Evolutionary conservation across 2,113 vertebrate genomes (phyloP).

Genomic region (Cromileptes altivelis): DNA sequence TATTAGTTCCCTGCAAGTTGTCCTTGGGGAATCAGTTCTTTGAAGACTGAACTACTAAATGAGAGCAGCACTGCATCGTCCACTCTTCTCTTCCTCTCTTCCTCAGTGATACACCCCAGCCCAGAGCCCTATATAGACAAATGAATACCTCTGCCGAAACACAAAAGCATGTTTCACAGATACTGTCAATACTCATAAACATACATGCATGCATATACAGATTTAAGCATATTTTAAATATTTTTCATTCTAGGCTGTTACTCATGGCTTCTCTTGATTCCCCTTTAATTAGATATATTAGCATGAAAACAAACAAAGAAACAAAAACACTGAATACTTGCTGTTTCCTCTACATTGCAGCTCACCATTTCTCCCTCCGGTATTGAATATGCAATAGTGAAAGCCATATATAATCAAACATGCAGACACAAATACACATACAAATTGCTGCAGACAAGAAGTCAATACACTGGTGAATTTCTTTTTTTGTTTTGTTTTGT

Average conservation of each 20-base stretch:
- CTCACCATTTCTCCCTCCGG: background rate
- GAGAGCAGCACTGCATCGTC: constrained; percentile 19
- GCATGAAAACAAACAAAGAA: background rate
- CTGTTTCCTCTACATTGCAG: background rate
- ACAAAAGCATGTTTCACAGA: background rate
- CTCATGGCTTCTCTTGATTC: background rate
- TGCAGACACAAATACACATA: background rate
- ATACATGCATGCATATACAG: background rate
- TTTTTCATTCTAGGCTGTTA: background rate
- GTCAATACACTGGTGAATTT: background rate
- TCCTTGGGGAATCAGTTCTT: constrained; percentile 49
- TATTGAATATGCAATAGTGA: background rate
- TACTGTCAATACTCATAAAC: background rate
- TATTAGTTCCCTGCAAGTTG: constrained; percentile 43
- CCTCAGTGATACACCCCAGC: background rate
- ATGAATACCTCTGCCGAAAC: background rate
- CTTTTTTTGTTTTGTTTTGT: background rate
- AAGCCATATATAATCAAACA: background rate
- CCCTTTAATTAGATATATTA: constrained; percentile 13
- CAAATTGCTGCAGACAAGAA: background rate
- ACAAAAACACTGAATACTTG: background rate
- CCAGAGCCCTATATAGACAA: background rate
- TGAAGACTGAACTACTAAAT: constrained; percentile 59
- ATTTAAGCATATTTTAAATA: background rate
- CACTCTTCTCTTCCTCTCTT: background rate